Base-by-base conservation (phyloP, 2,888 invertebrate genomes). In the Cheiracanthium punctorium region DNA sequence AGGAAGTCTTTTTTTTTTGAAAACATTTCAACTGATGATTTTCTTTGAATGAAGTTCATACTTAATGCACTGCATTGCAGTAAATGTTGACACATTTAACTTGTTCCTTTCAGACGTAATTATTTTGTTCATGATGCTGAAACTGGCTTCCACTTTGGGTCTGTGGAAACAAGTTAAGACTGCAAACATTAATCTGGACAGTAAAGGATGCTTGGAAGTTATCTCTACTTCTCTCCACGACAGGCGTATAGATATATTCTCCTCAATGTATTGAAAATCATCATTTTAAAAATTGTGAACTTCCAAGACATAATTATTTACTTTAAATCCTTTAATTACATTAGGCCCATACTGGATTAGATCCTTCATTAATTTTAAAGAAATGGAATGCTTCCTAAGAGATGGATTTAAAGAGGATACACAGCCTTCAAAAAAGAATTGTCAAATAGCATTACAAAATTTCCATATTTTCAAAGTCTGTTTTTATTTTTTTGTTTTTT, bases 121-220 rank as follows among this genome's bases (percentile, higher is more conserved):
- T 10, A 75, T 32, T 0, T 10, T 33, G 37, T 75, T 64, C 24
- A 75, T 64, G 0, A 41, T 33, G 24, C 71, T 71, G 14, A 37
- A 71, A n/a, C 71, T 71, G 1, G 69, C 77, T 48, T 67, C 30
- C 4, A 48, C 29, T 0, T 33, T 43, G 64, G 41, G 32, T n/a
- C n/a, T n/a, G n/a, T n/a, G n/a, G n/a, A n/a, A n/a, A n/a, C n/a
- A 28, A 77, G 43, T 24, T 64, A 69, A n/a, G 14, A 48, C 8
- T 10, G 48, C 17, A 17, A 48, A n/a, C 14, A 2, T 17, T 17
- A 48, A 12, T 17, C 48, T 48, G 5, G 48, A 48, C 5, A 48
- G 48, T 12, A 17, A 17, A 48, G 48, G 10, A 17, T 48, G 14
- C 14, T 48, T 48, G 2, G 2, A 48, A 48, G n/a, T 37, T 7